phyloP scores from a whole-genome alignment of 2,888 invertebrate genomes.

The Aporophyla lueneburgensis region DNA sequence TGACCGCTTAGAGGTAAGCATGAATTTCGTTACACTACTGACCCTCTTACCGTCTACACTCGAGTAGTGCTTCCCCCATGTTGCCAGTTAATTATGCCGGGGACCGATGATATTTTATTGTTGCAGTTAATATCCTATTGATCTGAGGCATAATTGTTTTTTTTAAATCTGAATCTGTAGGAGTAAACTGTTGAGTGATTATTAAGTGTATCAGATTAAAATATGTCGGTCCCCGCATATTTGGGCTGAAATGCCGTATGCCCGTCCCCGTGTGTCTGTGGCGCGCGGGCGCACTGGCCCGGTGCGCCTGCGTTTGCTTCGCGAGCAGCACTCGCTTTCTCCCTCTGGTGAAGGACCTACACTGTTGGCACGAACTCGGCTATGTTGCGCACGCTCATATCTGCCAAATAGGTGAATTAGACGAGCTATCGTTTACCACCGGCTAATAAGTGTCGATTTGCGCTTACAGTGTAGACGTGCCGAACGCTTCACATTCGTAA shows the following conservation, averaged over 20 bases:
- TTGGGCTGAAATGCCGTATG: slow-evolving; percentile 76
- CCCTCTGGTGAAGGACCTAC: slow-evolving; percentile 83
- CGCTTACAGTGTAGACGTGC: slow-evolving; percentile 82
- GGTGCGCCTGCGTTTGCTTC: slow-evolving; percentile 82
- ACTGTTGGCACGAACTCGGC: slow-evolving; percentile 79
- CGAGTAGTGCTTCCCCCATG: slow-evolving; percentile 84
- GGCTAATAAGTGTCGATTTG: slow-evolving; percentile 64
- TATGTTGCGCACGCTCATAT: slow-evolving; percentile 48
- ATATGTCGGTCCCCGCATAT: slow-evolving; percentile 80
- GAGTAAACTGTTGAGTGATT: slow-evolving; percentile 6
- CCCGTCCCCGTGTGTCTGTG: slow-evolving; percentile 83
- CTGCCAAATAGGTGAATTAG: slow-evolving; percentile 46
- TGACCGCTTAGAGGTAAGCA: slow-evolving; percentile 98
- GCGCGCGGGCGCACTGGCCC: slow-evolving; percentile 79
- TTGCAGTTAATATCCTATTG: slow-evolving; percentile 32
- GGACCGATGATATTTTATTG: slow-evolving; percentile 76
- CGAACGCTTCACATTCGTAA: slow-evolving; percentile 77
- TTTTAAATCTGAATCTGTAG: slow-evolving; percentile 13
- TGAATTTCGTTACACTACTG: slow-evolving; percentile 62
- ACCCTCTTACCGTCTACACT: slow-evolving; percentile 63
- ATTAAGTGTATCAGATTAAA: slow-evolving; percentile 35
- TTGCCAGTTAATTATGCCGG: slow-evolving; percentile 77
- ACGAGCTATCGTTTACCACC: slow-evolving; percentile 39
- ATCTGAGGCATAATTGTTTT: slow-evolving; percentile 10
- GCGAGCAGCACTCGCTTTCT: slow-evolving; percentile 89